Evolutionary conservation across 2,113 vertebrate genomes (phyloP), one percentile per base, ranked within the genome.

Genomic region (Carettochelys insculpta): DNA sequence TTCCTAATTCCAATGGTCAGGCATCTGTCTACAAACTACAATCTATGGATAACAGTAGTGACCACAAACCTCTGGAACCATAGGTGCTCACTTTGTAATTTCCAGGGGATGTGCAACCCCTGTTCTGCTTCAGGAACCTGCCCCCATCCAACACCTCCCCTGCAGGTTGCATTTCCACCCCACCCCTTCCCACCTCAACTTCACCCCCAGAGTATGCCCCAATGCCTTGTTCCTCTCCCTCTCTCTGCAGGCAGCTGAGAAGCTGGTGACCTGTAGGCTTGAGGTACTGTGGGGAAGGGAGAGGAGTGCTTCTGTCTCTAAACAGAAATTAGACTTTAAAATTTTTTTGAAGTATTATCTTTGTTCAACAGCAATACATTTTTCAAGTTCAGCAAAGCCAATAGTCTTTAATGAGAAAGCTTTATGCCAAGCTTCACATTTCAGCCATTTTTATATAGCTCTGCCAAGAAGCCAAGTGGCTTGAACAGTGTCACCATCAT

Each of bases 11-110:
- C 82, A 79, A 0, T 25, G n/a, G n/a, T 75, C 4, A 1, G 47
- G 9, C 25, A 29, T 34, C 31, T 58, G 0, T 0, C 17, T 80
- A 27, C 27, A 71, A 45, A 34, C 29, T 61, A 17, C 31, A 61
- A 34, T 61, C 58, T 16, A 34, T 8, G 31, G 58, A 7, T 34
- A 61, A 61, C 58, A 34, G 58, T 17, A 61, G 29, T 17, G 31
- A 61, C 4, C 31, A 34, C 6, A 34, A 34, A 13, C 31, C 58
- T 61, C 31, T 61, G 14, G 31, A 61, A 34, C 13, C 25, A 31
- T 27, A 29, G 27, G 54, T 27, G 5, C 27, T 12, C 12, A 56
- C 54, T 29, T 13, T 2, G 27, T 56, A 27, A 56, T 56, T 56
- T 56, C 54, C 11, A 5, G 11, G 12, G 54, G 27, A 5, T 13